Conservation (phyloP, 1,140 invertebrate species). For the Cherax quadricarinatus region DNA sequence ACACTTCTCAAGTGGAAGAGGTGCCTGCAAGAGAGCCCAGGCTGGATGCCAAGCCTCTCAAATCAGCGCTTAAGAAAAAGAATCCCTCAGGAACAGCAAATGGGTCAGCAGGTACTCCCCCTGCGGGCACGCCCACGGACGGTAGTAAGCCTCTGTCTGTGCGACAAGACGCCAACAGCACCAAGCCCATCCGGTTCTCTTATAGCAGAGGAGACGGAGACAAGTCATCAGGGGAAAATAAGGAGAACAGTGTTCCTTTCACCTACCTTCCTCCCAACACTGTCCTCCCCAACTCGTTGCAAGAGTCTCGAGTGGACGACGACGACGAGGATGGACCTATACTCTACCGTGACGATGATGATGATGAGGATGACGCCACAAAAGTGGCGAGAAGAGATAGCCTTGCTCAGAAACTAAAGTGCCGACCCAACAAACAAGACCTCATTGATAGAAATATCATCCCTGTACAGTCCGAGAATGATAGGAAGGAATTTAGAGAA, state of each 20-base stretch:
- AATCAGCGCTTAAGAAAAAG: constrained; percentile 94
- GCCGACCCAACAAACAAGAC: constrained; percentile 94
- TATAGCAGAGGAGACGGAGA: constrained; percentile 67
- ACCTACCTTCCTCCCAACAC: constrained; percentile 69
- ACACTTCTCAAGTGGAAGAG: constrained; percentile 69
- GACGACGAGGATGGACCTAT: constrained; percentile 83
- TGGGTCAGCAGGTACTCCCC: constrained; percentile 80
- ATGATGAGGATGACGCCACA: constrained; percentile 83
- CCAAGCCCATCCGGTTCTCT: constrained; percentile 71
- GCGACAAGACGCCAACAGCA: constrained; percentile 78
- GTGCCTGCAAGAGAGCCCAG: constrained; percentile 79
- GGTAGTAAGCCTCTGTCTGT: constrained; percentile 83
- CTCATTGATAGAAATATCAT: constrained; percentile 98
- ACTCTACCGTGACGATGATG: constrained; percentile 85
- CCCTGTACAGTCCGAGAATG: constrained; percentile 91
- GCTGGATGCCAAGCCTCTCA: constrained; percentile 91
- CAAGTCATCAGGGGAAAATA: constrained; percentile 71
- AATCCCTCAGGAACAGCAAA: constrained; percentile 75
- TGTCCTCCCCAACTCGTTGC: constrained; percentile 57
- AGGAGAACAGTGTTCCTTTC: constrained; percentile 73
- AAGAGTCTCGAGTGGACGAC: constrained; percentile 75
- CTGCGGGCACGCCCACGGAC: constrained; percentile 85
- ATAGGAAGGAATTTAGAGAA: constrained; percentile 94
- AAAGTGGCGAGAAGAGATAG: constrained; percentile 97
- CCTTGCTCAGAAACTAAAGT: constrained; percentile 93